phyloP scores from a whole-genome alignment of 2,888 invertebrate species.

The Oligia latruncula region DNA sequence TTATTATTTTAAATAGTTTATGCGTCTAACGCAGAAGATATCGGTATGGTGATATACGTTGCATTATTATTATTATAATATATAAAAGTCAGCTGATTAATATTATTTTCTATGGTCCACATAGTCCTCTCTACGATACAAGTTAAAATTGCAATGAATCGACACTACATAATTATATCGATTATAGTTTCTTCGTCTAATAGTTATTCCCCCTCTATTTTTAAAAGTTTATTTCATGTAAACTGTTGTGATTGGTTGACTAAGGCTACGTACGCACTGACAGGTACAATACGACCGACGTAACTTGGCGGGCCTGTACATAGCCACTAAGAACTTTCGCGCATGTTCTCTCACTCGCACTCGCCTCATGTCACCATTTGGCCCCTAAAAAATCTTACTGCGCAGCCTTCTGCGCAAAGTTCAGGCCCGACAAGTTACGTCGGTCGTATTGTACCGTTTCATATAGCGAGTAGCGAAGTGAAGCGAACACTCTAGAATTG shows the following conservation, averaged over 20 bases:
- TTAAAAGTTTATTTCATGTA: background rate
- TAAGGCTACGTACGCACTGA: too few species aligned
- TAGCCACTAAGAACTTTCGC: too few species aligned
- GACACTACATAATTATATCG: background rate
- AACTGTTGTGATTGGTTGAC: background rate
- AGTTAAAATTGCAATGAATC: slow-evolving; percentile 22
- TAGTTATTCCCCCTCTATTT: background rate
- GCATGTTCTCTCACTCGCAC: too few species aligned
- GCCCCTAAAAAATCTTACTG: too few species aligned
- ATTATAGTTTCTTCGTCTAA: slow-evolving; percentile 2
- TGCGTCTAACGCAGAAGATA: slow-evolving; percentile 57
- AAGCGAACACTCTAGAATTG: too few species aligned
- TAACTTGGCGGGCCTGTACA: too few species aligned
- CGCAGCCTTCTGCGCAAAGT: too few species aligned
- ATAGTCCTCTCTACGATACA: slow-evolving; percentile 37
- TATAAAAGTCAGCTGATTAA: slow-evolving; percentile 28
- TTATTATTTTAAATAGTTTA: slow-evolving; percentile 22
- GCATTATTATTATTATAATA: slow-evolving; percentile 17
- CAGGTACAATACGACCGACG: too few species aligned
- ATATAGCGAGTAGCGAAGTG: too few species aligned
- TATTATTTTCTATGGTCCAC: slow-evolving; percentile 50
- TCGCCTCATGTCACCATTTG: too few species aligned
- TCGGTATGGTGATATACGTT: slow-evolving; percentile 38
- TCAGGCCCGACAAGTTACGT: too few species aligned
- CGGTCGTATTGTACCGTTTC: too few species aligned